Evolutionary conservation across 2,888 invertebrate genomes (phyloP).

Genomic region (Pelosia muscerda): DNA sequence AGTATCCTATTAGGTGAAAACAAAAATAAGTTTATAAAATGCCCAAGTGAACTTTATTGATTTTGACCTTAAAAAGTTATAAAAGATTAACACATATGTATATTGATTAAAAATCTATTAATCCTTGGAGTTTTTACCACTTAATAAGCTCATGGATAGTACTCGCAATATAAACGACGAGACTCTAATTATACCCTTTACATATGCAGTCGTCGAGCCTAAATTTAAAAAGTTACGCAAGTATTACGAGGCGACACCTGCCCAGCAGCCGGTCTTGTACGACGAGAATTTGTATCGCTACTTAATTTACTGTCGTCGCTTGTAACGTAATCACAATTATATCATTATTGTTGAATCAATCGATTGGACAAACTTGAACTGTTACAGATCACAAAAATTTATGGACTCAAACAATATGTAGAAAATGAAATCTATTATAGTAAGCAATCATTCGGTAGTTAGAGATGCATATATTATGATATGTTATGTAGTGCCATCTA

Average conservation of each 20-base stretch:
- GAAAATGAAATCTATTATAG: not conserved
- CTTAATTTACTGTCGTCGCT: slow-evolving; percentile 26
- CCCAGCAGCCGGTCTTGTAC: slow-evolving; percentile 34
- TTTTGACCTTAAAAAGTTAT: not conserved
- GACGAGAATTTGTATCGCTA: slow-evolving; percentile 47
- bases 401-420: too few species aligned
- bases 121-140: not conserved
- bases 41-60: not conserved
- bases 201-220: slow-evolving; percentile 28
- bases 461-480: not conserved
- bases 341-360: slow-evolving; percentile 1
- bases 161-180: slow-evolving; percentile 23
- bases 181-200: slow-evolving; percentile 38
- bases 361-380: not conserved
- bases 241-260: slow-evolving; percentile 47
- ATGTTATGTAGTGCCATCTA: not conserved
- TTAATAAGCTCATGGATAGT: slow-evolving; percentile 11
- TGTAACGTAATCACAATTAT: slow-evolving; percentile 5
- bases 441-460: not conserved
- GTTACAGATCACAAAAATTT: not conserved
- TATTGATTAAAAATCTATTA: not conserved
- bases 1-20: too few species aligned
- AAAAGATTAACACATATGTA: not conserved
- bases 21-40: not conserved
- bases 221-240: slow-evolving; percentile 53